phyloP scores from a whole-genome alignment of 2,888 invertebrate genomes.

The Helleia helle region DNA sequence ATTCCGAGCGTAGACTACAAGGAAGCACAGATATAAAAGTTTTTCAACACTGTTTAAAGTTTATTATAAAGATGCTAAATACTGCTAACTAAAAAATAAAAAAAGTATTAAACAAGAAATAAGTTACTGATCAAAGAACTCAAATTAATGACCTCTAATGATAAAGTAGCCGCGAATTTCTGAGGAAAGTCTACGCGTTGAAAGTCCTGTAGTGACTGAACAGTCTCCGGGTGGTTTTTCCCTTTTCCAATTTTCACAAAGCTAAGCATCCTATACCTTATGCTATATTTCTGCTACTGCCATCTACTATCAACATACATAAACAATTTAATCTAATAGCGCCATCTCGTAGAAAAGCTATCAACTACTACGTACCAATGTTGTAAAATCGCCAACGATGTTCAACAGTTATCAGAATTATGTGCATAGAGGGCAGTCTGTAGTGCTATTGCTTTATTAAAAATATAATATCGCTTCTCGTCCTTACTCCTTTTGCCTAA shows the following conservation, averaged over 20 bases:
- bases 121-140: no score
- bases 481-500: no score
- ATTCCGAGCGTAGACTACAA: constrained; percentile 45
- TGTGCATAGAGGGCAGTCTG: no score
- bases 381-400: no score
- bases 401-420: no score
- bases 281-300: neutral
- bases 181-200: constrained; percentile 41
- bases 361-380: neutral
- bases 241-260: constrained; percentile 49
- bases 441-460: no score
- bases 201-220: constrained; percentile 60
- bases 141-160: no score
- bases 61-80: neutral
- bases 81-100: constrained; percentile 8
- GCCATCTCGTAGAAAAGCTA: neutral
- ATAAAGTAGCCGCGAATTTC: neutral
- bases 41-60: constrained; percentile 22
- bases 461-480: no score
- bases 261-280: constrained; percentile 10
- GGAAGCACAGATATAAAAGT: constrained; percentile 50
- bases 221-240: constrained; percentile 53
- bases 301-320: constrained; percentile 5
- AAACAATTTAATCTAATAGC: no score
- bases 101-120: no score